Base-by-base conservation (phyloP, 35 echinoderm and acorn worm genomes). In the Nesometra sesokonis region DNA sequence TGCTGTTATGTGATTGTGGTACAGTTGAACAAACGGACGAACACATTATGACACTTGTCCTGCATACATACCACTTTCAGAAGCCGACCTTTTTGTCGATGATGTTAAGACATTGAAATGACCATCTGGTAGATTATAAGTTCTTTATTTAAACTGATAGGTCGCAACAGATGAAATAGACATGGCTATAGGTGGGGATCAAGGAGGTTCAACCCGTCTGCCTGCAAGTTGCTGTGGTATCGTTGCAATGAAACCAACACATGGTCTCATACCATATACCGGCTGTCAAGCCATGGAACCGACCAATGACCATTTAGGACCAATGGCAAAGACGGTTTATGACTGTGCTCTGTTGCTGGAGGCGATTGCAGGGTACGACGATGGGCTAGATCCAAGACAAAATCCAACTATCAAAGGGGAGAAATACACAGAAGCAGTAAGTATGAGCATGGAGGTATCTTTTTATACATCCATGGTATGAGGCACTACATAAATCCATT, bases 181-280 rank as follows among this genome's bases (percentile, higher is more conserved):
- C 78, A 87, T 94, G 82, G 88, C 93, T 17, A 86, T 94, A 19
- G 93, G 93, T 13, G 85, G 93, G 31, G 93, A 94, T 47, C 93
- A 94, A 46, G 93, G 89, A 5, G 88, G 93, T 3, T 94, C 93
- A 32, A 36, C 91, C 39, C 89, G 93, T 19, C n/a, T 91, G 32
- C 93, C 93, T 0, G 86, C 89, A 27, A 79, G 86, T 36, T 94
- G 93, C 89, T 88, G 86, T 82, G 93, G 93, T 21, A 78, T 91
- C 76, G 93, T 94, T 0, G 93, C 89, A 19, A 35, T 94, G 38
- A 94, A 94, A 34, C 86, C 93, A 5, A 91, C 93, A 4, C 84
- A 80, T 79, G 93, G 93, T 30, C 78, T 94, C 13, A 77, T 94
- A 34, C 93, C 93, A 29, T 94, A 91, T 47, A 94, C 93, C 0